Percentiles rank a stretch among this genome's conserved stretches.
Conservation (phyloP, 2,797 vertebrate genomes). For the Natrix natrix region DNA sequence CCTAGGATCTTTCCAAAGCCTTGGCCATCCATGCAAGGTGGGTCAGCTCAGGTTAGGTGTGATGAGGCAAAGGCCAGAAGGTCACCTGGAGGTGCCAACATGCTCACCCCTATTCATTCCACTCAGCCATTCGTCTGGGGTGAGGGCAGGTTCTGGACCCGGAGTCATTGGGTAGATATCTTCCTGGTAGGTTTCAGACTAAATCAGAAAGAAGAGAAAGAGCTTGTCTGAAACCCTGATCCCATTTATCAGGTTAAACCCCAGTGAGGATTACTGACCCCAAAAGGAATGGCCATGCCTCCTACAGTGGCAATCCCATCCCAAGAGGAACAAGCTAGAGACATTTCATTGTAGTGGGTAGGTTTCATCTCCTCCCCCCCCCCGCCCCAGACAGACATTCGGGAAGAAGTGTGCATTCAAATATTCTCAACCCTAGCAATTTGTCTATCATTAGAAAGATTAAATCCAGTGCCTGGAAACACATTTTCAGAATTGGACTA, state of each 20-base stretch:
- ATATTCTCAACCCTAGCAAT: neutral
- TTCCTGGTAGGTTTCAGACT: slow-evolving; percentile 99
- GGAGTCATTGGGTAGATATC: slow-evolving; percentile 99
- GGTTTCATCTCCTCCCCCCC: rapidly evolving
- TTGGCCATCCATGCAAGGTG: no score
- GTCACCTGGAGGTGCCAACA: rapidly evolving
- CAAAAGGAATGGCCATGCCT: neutral
- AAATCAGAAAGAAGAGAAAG: slow-evolving; percentile 18
- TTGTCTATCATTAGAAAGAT: neutral
- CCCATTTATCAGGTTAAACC: rapidly evolving
- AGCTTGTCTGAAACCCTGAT: rapidly evolving
- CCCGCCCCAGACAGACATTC: neutral
- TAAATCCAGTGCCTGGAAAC: neutral
- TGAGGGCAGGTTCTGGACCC: slow-evolving; percentile 88
- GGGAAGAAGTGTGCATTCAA: neutral
- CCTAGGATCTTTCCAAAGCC: neutral
- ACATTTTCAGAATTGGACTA: neutral
- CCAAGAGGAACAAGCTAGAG: neutral
- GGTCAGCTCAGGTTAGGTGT: neutral
- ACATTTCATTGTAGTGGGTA: neutral
- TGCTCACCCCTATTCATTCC: slow-evolving; percentile 89
- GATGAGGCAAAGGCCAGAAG: neutral
- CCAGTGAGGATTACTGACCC: neutral
- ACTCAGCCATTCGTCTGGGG: slow-evolving; percentile 90
- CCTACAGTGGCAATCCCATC: no score